phyloP scores from a whole-genome alignment of 2,888 invertebrate genomes.

The Cyclophora albipunctata region DNA sequence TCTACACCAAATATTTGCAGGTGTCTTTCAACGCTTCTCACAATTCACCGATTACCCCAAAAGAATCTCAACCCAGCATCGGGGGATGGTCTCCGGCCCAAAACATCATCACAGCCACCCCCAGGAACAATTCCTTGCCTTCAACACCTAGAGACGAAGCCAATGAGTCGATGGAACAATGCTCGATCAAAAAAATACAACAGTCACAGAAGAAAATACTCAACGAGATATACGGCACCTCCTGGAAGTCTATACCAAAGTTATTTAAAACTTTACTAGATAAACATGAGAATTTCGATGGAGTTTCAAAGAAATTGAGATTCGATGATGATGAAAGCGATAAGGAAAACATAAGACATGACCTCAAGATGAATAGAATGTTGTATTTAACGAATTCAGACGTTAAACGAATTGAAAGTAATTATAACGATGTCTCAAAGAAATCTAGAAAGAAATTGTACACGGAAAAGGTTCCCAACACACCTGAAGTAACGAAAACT shows the following conservation, averaged over 20 bases:
- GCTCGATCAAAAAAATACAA: constrained; percentile 56
- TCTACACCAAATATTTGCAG: constrained; percentile 22
- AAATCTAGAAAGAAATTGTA: constrained; percentile 57
- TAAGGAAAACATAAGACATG: constrained; percentile 50
- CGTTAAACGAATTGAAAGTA: constrained; percentile 35
- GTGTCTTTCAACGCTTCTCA: constrained; percentile 48
- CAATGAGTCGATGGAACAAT: constrained; percentile 56
- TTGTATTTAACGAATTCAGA: constrained; percentile 54
- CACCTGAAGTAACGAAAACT: constrained; percentile 43
- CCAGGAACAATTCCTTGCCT: constrained; percentile 41
- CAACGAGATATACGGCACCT: constrained; percentile 72
- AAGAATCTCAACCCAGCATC: constrained; percentile 38
- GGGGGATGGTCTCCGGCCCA: constrained; percentile 65
- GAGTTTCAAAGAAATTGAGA: constrained; percentile 46
- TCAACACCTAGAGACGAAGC: constrained; percentile 53
- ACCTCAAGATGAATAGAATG: constrained; percentile 41
- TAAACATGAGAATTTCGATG: constrained; percentile 38
- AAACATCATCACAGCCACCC: constrained; percentile 53
- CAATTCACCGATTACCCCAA: constrained; percentile 24
- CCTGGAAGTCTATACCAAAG: constrained; percentile 69
- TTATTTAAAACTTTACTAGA: constrained; percentile 50
- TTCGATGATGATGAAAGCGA: constrained; percentile 43
- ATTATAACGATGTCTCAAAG: constrained; percentile 36
- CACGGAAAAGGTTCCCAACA: constrained; percentile 44
- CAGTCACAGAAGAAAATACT: constrained; percentile 58